Evolutionary conservation across 2,113 vertebrate genomes (phyloP).

Genomic region (Tichodroma muraria): DNA sequence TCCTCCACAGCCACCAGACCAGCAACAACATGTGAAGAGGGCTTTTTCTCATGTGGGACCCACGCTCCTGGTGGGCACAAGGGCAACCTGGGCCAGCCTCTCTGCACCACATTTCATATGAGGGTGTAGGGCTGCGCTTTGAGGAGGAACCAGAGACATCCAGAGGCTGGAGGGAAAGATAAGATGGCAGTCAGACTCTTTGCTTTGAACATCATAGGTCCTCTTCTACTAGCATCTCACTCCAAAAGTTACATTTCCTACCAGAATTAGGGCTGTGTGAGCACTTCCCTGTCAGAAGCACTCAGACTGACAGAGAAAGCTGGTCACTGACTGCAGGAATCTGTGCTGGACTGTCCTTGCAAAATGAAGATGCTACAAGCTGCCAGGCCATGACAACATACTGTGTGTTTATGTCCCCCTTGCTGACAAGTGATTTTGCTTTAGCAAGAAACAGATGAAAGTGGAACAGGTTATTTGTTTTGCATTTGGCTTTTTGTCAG

Average conservation of each 20-base stretch:
- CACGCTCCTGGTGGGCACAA: background rate
- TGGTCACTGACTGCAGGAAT: background rate
- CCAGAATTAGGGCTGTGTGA: background rate
- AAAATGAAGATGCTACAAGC: background rate
- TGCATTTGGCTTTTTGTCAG: background rate
- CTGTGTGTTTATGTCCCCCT: background rate
- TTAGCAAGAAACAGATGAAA: background rate
- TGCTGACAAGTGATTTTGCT: background rate
- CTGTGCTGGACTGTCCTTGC: background rate
- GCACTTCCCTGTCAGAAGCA: background rate
- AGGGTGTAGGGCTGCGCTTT: background rate
- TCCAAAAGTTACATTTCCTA: background rate
- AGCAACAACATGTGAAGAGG: background rate
- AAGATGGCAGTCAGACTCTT: background rate
- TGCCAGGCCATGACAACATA: background rate
- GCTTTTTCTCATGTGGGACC: background rate
- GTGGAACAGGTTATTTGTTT: background rate
- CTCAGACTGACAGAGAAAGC: background rate
- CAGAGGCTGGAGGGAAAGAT: background rate
- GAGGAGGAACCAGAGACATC: background rate
- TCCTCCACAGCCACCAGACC: background rate
- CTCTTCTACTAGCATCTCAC: background rate
- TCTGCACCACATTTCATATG: background rate
- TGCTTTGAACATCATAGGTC: background rate
- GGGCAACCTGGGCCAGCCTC: no score